phyloP scores from a whole-genome alignment of 2,888 invertebrate species.

The Drosophila picticornis region DNA sequence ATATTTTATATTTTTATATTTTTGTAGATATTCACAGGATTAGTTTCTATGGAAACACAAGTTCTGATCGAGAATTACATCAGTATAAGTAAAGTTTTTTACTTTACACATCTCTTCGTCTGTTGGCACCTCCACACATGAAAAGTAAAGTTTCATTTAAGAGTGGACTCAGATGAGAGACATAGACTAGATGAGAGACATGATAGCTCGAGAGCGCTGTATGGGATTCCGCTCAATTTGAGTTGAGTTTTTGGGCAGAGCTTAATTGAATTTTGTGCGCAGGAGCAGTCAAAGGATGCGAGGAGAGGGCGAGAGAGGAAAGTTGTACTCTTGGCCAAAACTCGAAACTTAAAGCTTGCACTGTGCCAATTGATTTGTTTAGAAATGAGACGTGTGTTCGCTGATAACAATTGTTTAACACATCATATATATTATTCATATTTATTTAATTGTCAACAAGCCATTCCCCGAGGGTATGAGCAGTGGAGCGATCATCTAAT shows the following conservation, averaged over 20 bases:
- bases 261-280: conserved; percentile 72
- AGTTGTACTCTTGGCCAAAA: conserved; percentile 3
- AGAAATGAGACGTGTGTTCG: not conserved
- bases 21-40: not conserved
- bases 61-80: not conserved
- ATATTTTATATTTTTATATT: not conserved
- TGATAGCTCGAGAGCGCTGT: conserved; percentile 25
- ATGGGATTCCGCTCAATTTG: conserved; percentile 32
- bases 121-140: not conserved
- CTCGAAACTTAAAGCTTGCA: conserved; percentile 46
- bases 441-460: not conserved
- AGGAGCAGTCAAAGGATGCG: conserved; percentile 57
- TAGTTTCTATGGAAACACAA: not conserved
- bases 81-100: not conserved
- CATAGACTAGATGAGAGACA: conserved; percentile 7
- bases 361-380: conserved; percentile 11
- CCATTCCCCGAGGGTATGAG: not conserved
- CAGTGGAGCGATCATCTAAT: not conserved
- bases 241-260: conserved; percentile 38
- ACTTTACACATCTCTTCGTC: not conserved
- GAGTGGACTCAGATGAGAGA: not conserved
- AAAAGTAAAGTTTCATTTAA: conserved; percentile 1
- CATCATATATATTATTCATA: not conserved
- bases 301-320: conserved; percentile 10
- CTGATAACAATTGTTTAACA: conserved; percentile 7